A percentile compares a stretch with the other conserved stretches of the same genome.
phyloP scores from a whole-genome alignment of 2,888 invertebrate species.

The Strigamia transsilvanica region DNA sequence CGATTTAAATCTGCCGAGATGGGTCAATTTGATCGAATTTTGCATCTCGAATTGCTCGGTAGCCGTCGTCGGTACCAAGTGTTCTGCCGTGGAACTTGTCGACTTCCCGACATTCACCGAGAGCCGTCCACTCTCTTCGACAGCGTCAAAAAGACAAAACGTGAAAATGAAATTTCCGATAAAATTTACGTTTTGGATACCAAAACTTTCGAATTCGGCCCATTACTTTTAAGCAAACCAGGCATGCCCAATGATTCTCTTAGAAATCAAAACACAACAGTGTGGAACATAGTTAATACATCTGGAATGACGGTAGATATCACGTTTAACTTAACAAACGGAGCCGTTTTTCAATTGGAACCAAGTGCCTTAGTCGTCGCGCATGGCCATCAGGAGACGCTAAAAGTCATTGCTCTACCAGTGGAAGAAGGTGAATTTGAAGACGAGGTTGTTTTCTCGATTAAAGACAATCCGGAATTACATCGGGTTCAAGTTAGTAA shows the following conservation, averaged over 20 bases:
- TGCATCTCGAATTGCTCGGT: slow-evolving; percentile 1
- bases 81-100: slow-evolving; percentile 19
- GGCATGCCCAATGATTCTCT: background rate
- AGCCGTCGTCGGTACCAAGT: background rate
- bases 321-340: background rate
- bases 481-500: background rate
- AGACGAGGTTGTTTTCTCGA: background rate
- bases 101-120: slow-evolving; percentile 27
- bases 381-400: background rate
- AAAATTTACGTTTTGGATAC: slow-evolving; percentile 12
- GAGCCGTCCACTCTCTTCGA: background rate
- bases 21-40: slow-evolving; percentile 26
- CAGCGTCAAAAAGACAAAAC: background rate
- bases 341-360: background rate
- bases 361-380: background rate
- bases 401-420: background rate
- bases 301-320: background rate
- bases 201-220: slow-evolving; percentile 12
- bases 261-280: background rate
- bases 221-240: background rate
- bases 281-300: background rate
- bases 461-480: slow-evolving; percentile 3
- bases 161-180: background rate
- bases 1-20: slow-evolving; percentile 1
- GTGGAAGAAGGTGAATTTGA: background rate